Evolutionary conservation across 2,113 vertebrate genomes (phyloP).

Genomic region (Chloropsis cyanopogon): DNA sequence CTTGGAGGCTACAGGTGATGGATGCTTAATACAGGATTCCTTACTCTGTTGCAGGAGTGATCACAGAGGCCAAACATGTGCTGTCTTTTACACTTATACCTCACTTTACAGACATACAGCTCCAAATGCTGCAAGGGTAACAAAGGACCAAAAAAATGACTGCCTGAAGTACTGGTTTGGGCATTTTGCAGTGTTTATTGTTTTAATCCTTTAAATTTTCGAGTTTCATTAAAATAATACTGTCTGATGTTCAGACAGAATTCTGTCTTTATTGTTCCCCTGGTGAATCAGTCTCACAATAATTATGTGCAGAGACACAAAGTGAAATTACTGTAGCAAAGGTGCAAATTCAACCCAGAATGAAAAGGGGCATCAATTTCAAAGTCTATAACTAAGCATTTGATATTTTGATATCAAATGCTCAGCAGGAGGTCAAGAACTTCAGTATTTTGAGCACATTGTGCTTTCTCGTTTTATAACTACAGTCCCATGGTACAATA

Average conservation of each 20-base stretch:
- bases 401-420: constrained; percentile 29
- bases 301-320: constrained; percentile 38
- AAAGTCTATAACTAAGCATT: constrained; percentile 17
- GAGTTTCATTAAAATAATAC: constrained; percentile 3
- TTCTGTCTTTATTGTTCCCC: neutral
- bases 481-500: neutral
- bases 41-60: neutral
- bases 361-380: constrained; percentile 47
- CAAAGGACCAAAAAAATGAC: neutral
- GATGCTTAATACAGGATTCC: neutral
- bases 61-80: neutral
- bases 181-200: neutral
- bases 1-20: neutral
- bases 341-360: constrained; percentile 46
- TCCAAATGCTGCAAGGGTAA: neutral
- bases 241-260: constrained; percentile 16
- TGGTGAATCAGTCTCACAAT: constrained; percentile 7
- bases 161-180: neutral
- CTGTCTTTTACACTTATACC: neutral
- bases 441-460: constrained; percentile 55
- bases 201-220: neutral
- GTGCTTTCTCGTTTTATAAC: constrained; percentile 37
- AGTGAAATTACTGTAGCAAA: constrained; percentile 38
- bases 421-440: constrained; percentile 47
- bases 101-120: neutral